Evolutionary conservation across 2,797 vertebrate genomes (phyloP), one percentile per base, ranked within the genome.

Genomic region (Enoplosus armatus): DNA sequence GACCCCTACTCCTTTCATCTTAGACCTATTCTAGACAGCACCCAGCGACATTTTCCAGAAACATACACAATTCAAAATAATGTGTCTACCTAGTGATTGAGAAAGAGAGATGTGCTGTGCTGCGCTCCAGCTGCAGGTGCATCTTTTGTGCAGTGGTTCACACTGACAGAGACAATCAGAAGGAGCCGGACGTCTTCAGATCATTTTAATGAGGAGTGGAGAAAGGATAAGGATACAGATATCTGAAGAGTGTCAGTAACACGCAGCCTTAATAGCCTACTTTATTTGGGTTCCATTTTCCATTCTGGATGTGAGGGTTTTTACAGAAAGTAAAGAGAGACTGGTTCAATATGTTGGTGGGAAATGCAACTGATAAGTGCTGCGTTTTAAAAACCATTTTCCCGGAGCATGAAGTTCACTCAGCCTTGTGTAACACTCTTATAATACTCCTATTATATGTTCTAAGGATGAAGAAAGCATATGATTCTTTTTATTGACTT

Each of bases 161-260:
- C 35, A 14, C 31, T 27, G 48, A 47, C 16, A 27, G 55, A 26
- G 37, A 63, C 37, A 59, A 84, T 80, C 47, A 73, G 69, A 83
- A 73, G 43, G n/a, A 69, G 35, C 16, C 54, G 69, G 43, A 39
- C 47, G 65, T 39, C 22, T 53, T 64, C 18, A 39, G n/a, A 27
- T 58, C 0, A 7, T 43, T 72, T 69, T 63, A 79, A 72, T 62
- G 56, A 63, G 72, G 26, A 45, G 41, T 2, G 16, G 27, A 29
- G 10, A 56, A 66, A 61, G 16, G 16, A 45, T 22, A 10, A 48
- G 37, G 53, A 6, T 20, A n/a, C 51, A 45, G 35, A 72, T 29
- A 27, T 53, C 16, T 59, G 47, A 61, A 37, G 47, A 43, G 9
- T 9, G 14, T 47, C 48, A 33, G 14, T 18, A 53, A 27, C 27